Evolutionary conservation across 1,140 invertebrate species (phyloP), one percentile per base, ranked within the genome.

Genomic region (Cydia fagiglandana): DNA sequence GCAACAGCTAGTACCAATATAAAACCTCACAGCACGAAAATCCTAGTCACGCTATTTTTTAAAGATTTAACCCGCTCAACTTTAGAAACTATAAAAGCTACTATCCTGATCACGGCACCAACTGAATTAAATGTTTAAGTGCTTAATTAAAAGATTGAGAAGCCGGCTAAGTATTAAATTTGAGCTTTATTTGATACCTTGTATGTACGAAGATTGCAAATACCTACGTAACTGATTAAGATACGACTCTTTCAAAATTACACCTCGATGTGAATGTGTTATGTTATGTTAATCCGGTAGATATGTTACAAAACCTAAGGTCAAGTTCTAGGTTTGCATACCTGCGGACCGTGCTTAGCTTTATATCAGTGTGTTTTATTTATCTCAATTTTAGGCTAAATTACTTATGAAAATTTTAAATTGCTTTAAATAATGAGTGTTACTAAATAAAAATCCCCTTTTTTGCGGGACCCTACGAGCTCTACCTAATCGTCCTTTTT

Each of bases 321-420:
- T 70, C 66, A 70, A 70, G 66, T 70, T 70, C 66, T 70, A 70
- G 66, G 66, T 38, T 34, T 20, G 45, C 20, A 53, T 24, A 50
- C 15, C 3, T 15, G 34, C 17, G n/a, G 41, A 61, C 12, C 56
- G 9, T 24, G 4, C 17, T 68, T 64, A 13, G 28, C 28, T 3
- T 13, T 30, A 66, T 9, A 10, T 66, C 24, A 30, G 64, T 30
- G 9, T 12, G 34, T 12, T 45, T 45, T 45, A 12, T 45, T 45
- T 12, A 13, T 12, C 12, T 12, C 10, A 45, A 45, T 38, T 0
- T 45, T 45, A 10, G 41, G 41, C 41, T 61, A 17, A 17, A 61
- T 61, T 61, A 61, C 1, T 17, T 61, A 7, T 7, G 34, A 7
- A 0, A 30, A 30, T 30, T 61, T 61, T 24, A 61, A 17, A 17